Evolutionary conservation across 2,113 vertebrate genomes (phyloP).

Genomic region (Oreochromis aureus): DNA sequence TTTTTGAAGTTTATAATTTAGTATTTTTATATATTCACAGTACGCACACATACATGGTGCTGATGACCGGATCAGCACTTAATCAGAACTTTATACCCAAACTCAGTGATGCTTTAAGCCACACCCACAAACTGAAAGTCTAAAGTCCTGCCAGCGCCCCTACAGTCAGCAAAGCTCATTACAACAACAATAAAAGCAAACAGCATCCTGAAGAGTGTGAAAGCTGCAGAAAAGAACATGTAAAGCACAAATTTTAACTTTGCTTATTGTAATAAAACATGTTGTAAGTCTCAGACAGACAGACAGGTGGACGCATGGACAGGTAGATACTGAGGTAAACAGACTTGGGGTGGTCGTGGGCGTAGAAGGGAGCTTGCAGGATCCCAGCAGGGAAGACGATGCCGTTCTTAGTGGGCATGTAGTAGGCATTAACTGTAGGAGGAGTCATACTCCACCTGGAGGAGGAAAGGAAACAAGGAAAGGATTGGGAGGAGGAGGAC

Average conservation of each 20-base stretch:
- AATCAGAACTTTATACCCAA: not conserved
- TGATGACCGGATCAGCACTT: not conserved
- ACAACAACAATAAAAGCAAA: not conserved
- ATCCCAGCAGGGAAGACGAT: conserved; percentile 98
- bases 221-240: not conserved
- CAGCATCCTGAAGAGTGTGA: not conserved
- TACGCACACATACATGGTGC: not conserved
- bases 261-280: not conserved
- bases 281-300: not conserved
- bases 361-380: conserved; percentile 96
- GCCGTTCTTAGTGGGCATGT: conserved; percentile 95
- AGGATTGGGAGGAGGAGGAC: conserved; percentile 46
- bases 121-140: not conserved
- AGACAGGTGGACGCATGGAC: not conserved
- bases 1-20: not conserved
- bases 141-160: not conserved
- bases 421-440: conserved; percentile 96
- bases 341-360: conserved; percentile 90
- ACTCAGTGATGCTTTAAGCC: not conserved
- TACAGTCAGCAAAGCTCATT: not conserved
- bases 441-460: conserved; percentile 98
- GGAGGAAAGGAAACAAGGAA: not conserved
- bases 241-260: not conserved
- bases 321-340: conserved; percentile 51
- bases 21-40: not conserved